phyloP scores from a whole-genome alignment of 2,888 invertebrate genomes.

The Incurvaria masculella region DNA sequence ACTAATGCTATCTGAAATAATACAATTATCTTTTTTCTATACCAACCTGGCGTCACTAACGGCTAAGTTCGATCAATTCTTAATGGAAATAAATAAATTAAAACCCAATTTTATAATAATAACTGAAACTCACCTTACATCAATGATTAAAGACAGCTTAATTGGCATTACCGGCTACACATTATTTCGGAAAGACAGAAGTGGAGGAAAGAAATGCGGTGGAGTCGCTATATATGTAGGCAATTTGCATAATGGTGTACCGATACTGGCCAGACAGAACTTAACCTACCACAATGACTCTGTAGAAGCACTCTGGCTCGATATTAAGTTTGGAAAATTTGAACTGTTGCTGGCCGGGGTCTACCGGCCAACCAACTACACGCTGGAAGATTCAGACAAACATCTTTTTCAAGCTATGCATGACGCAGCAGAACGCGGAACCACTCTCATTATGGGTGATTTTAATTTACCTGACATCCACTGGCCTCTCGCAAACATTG shows the following conservation, averaged over 20 bases:
- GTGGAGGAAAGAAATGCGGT: background rate
- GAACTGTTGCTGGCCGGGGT: too few species aligned
- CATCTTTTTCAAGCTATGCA: too few species aligned
- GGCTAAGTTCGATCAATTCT: slow-evolving; percentile 1
- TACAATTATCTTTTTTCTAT: too few species aligned
- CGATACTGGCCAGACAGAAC: background rate
- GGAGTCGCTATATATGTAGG: background rate
- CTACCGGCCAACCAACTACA: too few species aligned
- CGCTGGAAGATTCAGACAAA: too few species aligned
- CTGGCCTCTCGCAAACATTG: too few species aligned
- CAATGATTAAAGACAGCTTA: background rate
- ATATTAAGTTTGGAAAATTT: too few species aligned
- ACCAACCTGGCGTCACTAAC: background rate
- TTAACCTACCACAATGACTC: too few species aligned
- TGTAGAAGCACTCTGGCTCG: too few species aligned
- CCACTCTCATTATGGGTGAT: too few species aligned
- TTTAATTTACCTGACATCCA: too few species aligned
- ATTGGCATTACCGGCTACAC: background rate
- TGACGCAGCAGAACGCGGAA: too few species aligned
- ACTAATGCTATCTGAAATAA: background rate
- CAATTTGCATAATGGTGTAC: background rate
- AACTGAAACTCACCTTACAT: background rate
- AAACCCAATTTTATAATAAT: slow-evolving; percentile 1
- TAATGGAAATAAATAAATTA: background rate
- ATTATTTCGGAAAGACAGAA: slow-evolving; percentile 1